A percentile compares a stretch with the other conserved stretches of the same genome.
Evolutionary conservation across 2,888 invertebrate genomes (phyloP).

Genomic region (Serrognathus titanus): DNA sequence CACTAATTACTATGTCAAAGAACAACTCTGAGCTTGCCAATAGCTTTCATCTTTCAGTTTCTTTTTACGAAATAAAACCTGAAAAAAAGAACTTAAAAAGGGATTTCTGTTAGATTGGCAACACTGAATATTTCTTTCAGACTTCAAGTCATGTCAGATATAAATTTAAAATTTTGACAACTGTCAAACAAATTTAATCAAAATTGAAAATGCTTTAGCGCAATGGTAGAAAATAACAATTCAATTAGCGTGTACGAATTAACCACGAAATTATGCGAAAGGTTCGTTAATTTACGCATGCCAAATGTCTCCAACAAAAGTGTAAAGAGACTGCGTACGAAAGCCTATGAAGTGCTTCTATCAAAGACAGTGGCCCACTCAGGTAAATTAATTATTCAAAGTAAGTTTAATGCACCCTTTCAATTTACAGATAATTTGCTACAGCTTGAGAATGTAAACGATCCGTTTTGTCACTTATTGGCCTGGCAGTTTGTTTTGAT

Average conservation of each 20-base stretch:
- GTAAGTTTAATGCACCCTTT: background rate
- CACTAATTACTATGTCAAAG: too few relatives aligned
- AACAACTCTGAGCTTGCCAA: too few relatives aligned
- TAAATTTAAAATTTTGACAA: background rate
- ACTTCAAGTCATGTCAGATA: too few relatives aligned
- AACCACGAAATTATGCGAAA: constrained; percentile 41
- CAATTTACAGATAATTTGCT: constrained; percentile 16
- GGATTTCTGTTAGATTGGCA: too few relatives aligned
- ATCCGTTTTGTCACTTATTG: constrained; percentile 37
- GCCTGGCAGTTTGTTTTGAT: constrained; percentile 41
- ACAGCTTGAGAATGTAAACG: constrained; percentile 33
- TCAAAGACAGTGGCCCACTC: constrained; percentile 18
- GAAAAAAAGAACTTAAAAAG: too few relatives aligned
- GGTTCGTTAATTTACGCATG: constrained; percentile 24
- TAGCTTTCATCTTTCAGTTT: too few relatives aligned
- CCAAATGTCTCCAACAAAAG: constrained; percentile 10
- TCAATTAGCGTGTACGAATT: constrained; percentile 32
- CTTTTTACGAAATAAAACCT: too few relatives aligned
- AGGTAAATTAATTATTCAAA: constrained; percentile 4
- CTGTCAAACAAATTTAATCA: background rate
- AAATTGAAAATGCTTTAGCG: constrained; percentile 1
- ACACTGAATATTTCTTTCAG: too few relatives aligned
- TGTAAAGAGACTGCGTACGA: constrained; percentile 34
- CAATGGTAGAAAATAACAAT: constrained; percentile 13
- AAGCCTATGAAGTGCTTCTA: constrained; percentile 39